These are phyloP conservation scores for Chromis chromis DNA, from an alignment of 2,797 vertebrate species.

Conservation along the genomic window DNA sequence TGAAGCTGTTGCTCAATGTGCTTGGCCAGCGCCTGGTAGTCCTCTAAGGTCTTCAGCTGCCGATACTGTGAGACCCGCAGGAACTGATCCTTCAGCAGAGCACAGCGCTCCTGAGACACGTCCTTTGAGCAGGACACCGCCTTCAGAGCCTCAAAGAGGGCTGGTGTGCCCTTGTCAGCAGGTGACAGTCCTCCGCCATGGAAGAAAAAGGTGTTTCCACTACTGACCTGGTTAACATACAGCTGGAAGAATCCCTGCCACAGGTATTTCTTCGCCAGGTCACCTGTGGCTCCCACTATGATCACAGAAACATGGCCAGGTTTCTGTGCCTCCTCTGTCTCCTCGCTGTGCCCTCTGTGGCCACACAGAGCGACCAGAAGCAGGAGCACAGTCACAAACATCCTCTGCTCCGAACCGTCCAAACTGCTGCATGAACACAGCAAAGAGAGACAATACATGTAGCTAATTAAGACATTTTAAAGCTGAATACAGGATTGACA, in stretches of 20 bases:
- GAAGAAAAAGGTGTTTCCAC: constrained; percentile 92
- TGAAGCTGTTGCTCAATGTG: constrained; percentile 82
- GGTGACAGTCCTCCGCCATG: constrained; percentile 87
- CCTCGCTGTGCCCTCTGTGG: constrained; percentile 60
- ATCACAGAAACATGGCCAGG: constrained; percentile 90
- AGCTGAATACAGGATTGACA: no score
- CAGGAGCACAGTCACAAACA: constrained; percentile 75
- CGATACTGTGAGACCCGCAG: constrained; percentile 88
- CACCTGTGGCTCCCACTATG: constrained; percentile 92
- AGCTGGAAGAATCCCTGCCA: constrained; percentile 96
- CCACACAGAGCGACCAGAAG: constrained; percentile 72
- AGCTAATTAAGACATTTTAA: neutral
- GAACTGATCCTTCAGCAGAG: constrained; percentile 91
- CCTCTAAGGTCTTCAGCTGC: constrained; percentile 85
- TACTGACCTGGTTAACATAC: constrained; percentile 87
- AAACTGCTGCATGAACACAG: constrained; percentile 61
- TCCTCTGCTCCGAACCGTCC: constrained; percentile 64
- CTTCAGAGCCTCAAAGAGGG: constrained; percentile 89
- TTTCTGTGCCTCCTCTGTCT: constrained; percentile 63
- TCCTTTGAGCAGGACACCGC: constrained; percentile 84
- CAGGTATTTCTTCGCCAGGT: constrained; percentile 94
- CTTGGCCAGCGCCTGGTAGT: constrained; percentile 85
- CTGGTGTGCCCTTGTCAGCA: constrained; percentile 76
- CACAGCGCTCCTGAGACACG: constrained; percentile 81
- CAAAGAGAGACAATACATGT: constrained; percentile 6